Evolutionary conservation across 2,113 vertebrate genomes (phyloP).

Genomic region (Corythornis cristatus): DNA sequence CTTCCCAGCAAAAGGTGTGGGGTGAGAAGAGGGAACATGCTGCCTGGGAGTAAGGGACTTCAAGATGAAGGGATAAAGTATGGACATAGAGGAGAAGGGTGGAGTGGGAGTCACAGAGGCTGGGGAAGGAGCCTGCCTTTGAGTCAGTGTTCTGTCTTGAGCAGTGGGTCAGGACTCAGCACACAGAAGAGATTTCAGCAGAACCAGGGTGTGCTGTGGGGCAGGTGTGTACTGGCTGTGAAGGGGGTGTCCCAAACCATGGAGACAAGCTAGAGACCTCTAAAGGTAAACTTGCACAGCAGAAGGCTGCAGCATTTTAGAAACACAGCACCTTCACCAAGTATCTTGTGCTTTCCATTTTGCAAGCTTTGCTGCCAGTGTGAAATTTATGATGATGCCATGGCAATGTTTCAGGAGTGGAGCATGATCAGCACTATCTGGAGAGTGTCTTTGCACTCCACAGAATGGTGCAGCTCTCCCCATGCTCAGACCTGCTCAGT

Average conservation of each 20-base stretch:
- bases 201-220: neutral
- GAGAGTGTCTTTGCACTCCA: neutral
- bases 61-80: neutral
- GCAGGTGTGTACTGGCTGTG: neutral
- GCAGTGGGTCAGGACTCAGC: neutral
- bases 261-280: neutral
- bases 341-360: neutral
- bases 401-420: neutral
- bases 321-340: neutral
- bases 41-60: neutral
- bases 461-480: neutral
- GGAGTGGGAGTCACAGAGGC: neutral
- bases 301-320: neutral
- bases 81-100: neutral
- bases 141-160: neutral
- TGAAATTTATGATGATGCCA: neutral
- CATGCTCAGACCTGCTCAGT: neutral
- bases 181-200: neutral
- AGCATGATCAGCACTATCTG: neutral
- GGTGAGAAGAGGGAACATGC: neutral
- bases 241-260: neutral
- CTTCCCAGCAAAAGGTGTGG: neutral
- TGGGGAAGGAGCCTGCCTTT: neutral
- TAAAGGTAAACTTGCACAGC: neutral
- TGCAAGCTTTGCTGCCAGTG: neutral